phyloP scores from a whole-genome alignment of 2,888 invertebrate genomes.

The Cephus runcator region DNA sequence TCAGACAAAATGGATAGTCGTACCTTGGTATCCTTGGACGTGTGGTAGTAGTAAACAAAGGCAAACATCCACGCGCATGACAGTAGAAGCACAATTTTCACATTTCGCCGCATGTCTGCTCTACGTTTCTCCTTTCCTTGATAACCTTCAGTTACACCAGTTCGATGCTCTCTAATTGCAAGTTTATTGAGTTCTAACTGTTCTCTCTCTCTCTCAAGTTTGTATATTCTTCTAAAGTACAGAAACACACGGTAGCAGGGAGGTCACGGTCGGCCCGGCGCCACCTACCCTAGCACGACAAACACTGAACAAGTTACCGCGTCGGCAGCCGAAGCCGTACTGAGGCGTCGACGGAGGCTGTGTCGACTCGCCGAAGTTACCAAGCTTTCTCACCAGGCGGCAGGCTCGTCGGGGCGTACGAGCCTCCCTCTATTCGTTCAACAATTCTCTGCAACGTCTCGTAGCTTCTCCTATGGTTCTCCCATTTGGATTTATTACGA shows the following conservation, averaged over 20 bases:
- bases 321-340: slow-evolving; percentile 22
- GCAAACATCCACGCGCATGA: slow-evolving; percentile 74
- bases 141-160: not conserved
- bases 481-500: not conserved
- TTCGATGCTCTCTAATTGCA: not conserved
- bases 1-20: slow-evolving; percentile 25
- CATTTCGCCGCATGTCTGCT: slow-evolving; percentile 70
- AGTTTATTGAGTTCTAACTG: not conserved
- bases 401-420: not conserved
- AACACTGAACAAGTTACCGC: not conserved
- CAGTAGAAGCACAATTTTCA: slow-evolving; percentile 71
- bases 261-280: not conserved
- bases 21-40: slow-evolving; percentile 70
- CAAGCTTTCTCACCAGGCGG: not conserved
- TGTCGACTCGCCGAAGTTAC: not conserved
- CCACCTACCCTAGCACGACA: not conserved
- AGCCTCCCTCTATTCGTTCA: not conserved
- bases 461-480: not conserved
- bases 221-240: not conserved
- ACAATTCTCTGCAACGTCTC: not conserved
- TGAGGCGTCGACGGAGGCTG: slow-evolving; percentile 10
- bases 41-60: slow-evolving; percentile 73
- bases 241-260: not conserved
- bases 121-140: not conserved
- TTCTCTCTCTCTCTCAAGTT: not conserved